phyloP scores from a whole-genome alignment of 2,113 vertebrate genomes.

The Ammodytes marinus region DNA sequence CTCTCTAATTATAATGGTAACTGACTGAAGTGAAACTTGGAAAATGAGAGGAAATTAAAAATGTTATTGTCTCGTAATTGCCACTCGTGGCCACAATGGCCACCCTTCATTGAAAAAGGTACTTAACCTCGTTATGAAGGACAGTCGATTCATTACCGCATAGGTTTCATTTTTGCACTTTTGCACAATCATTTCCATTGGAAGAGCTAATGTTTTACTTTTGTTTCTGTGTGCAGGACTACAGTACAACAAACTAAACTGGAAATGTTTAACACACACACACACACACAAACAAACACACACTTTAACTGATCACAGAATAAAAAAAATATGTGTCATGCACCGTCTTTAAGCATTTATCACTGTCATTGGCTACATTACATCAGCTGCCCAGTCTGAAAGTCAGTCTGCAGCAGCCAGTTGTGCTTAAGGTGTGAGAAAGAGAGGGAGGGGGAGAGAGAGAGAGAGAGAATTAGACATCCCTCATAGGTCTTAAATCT shows the following conservation, averaged over 20 bases:
- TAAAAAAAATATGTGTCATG: slow-evolving; percentile 45
- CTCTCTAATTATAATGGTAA: background rate
- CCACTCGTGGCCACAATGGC: background rate
- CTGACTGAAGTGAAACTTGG: background rate
- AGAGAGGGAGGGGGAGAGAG: background rate
- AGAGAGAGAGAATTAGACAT: slow-evolving; percentile 56
- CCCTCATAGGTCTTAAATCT: slow-evolving; percentile 86
- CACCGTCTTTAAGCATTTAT: slow-evolving; percentile 54
- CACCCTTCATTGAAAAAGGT: no score
- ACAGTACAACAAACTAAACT: no score
- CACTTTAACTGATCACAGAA: slow-evolving; percentile 14
- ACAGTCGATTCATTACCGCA: background rate
- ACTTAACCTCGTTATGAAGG: background rate
- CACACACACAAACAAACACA: slow-evolving; percentile 1
- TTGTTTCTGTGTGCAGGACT: no score
- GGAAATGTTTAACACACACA: background rate
- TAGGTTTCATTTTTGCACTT: no score
- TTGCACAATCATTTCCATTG: no score
- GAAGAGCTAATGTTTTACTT: no score
- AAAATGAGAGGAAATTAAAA: background rate
- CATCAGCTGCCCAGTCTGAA: slow-evolving; percentile 45
- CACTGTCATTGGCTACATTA: slow-evolving; percentile 60
- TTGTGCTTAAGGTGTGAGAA: slow-evolving; percentile 56
- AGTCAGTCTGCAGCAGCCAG: slow-evolving; percentile 53
- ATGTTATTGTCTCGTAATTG: background rate